phyloP scores from a whole-genome alignment of 2,113 vertebrate species.

The Glaucidium brasilianum region DNA sequence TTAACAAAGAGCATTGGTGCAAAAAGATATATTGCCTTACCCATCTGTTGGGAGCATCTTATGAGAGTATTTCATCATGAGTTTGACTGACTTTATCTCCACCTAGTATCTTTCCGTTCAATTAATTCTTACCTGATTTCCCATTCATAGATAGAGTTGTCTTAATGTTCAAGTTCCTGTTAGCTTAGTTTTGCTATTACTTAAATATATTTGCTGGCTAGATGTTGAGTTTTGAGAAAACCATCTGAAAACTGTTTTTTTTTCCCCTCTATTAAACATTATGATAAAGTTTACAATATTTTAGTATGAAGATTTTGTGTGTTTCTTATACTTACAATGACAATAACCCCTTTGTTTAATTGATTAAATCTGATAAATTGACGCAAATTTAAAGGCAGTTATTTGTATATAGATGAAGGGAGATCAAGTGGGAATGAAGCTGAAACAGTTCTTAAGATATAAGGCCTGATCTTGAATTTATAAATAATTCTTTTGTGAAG shows the following conservation, averaged over 20 bases:
- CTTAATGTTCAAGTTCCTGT: background rate
- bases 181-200: background rate
- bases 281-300: background rate
- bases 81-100: background rate
- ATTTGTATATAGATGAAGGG: background rate
- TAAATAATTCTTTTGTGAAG: background rate
- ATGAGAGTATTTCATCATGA: background rate
- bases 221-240: background rate
- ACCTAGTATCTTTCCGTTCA: background rate
- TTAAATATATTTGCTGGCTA: background rate
- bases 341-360: background rate
- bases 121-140: background rate
- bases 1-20: background rate
- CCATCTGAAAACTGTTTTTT: background rate
- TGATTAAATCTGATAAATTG: background rate
- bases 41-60: background rate
- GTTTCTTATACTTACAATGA: background rate
- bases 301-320: background rate
- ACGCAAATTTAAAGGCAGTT: background rate
- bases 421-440: background rate
- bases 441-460: background rate
- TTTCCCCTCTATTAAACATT: background rate
- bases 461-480: background rate
- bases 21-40: background rate
- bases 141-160: background rate